Conservation (phyloP, 2,888 invertebrate genomes). For the Thereva unica region DNA sequence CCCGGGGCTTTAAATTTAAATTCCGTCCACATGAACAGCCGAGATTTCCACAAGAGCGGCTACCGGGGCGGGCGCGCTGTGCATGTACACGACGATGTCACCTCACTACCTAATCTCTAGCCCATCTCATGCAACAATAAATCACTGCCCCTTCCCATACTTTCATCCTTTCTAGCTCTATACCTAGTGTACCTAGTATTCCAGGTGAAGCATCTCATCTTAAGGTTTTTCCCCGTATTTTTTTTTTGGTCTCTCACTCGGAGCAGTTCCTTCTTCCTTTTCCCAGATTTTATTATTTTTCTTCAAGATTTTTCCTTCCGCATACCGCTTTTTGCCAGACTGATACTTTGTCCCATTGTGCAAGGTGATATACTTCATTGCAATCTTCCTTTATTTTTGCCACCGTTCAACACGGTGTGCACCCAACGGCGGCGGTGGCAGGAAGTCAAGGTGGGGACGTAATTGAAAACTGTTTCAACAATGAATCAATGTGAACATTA, state of each 20-base stretch:
- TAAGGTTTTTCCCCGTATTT: conserved; percentile 2
- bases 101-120: conserved; percentile 40
- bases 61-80: conserved; percentile 14
- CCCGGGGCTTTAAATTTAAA: conserved; percentile 40
- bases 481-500: conserved; percentile 40
- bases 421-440: not conserved
- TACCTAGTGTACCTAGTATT: not conserved
- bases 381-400: conserved; percentile 7
- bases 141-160: conserved; percentile 28
- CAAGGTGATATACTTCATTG: conserved; percentile 4
- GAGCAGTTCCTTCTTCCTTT: conserved; percentile 26
- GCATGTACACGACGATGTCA: conserved; percentile 41
- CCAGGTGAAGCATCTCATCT: conserved; percentile 1
- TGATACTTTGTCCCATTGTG: not conserved
- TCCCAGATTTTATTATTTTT: conserved; percentile 28
- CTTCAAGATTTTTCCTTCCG: not conserved
- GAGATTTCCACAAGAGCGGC: conserved; percentile 11
- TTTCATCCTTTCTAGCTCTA: conserved; percentile 11
- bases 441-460: conserved; percentile 20
- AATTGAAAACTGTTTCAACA: conserved; percentile 36
- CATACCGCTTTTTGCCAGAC: not conserved
- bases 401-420: not conserved
- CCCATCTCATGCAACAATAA: conserved; percentile 38
- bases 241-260: conserved; percentile 5
- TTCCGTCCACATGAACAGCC: conserved; percentile 37